phyloP scores from a whole-genome alignment of 2,113 vertebrate species.

The Myotis davidii region DNA sequence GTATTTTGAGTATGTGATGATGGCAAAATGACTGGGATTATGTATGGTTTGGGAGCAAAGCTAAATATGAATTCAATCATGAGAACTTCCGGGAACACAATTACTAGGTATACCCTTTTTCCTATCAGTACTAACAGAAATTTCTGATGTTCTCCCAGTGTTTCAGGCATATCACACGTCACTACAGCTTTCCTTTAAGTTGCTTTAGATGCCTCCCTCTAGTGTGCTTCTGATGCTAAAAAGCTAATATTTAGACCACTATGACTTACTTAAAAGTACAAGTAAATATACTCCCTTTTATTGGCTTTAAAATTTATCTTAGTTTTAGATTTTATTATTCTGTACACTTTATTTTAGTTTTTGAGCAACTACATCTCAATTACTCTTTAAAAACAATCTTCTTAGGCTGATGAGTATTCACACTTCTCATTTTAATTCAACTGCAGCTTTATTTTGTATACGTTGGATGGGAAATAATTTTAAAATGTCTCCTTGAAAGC shows the following conservation, averaged over 20 bases:
- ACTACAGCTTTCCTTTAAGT: neutral
- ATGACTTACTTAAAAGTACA: neutral
- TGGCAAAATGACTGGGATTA: neutral
- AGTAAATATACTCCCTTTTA: neutral
- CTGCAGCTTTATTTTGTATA: conserved; percentile 47
- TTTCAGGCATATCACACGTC: neutral
- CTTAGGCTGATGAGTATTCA: conserved; percentile 50
- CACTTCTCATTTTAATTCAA: conserved; percentile 65
- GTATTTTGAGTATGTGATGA: neutral
- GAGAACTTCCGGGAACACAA: neutral
- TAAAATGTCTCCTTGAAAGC: conserved; percentile 39
- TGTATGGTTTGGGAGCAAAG: neutral
- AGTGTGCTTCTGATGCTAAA: neutral
- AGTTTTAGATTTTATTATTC: conserved; percentile 45
- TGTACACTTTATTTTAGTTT: conserved; percentile 58
- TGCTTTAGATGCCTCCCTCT: neutral
- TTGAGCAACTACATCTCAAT: conserved; percentile 52
- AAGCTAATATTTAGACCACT: neutral
- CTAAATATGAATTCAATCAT: neutral
- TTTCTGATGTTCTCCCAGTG: neutral
- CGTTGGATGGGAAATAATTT: conserved; percentile 54
- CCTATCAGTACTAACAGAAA: neutral
- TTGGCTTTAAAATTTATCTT: conserved; percentile 26
- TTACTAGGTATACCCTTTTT: neutral
- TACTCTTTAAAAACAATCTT: conserved; percentile 67